phyloP scores from a whole-genome alignment of 2,888 invertebrate species.

The Volucella inanis region DNA sequence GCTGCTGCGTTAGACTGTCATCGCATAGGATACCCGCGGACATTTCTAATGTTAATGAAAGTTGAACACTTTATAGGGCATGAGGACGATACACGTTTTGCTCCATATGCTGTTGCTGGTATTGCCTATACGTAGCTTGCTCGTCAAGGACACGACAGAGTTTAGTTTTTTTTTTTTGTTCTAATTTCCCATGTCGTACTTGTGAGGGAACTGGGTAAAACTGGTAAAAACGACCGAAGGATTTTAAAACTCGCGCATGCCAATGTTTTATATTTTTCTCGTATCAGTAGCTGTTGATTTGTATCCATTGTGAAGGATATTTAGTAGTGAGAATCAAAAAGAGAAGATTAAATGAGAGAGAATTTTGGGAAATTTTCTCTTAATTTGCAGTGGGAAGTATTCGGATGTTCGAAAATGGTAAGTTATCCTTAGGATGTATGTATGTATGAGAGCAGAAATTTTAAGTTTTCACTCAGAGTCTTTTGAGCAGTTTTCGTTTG shows the following conservation, averaged over 20 bases:
- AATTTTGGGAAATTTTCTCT: conserved; percentile 37
- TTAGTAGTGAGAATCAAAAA: background rate
- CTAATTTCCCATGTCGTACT: conserved; percentile 39
- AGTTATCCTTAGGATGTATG: conserved; percentile 31
- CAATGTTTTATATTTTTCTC: conserved; percentile 16
- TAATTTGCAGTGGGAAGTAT: background rate
- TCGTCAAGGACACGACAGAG: conserved; percentile 57
- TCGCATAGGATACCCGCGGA: conserved; percentile 12
- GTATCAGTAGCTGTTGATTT: background rate
- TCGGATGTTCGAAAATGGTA: conserved; percentile 60
- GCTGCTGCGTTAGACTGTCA: background rate
- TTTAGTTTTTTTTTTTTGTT: conserved; percentile 17
- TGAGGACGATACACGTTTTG: conserved; percentile 29
- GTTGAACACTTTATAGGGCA: conserved; percentile 38
- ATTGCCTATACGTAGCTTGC: conserved; percentile 18
- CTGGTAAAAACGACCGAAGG: conserved; percentile 34
- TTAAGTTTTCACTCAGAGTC: conserved; percentile 12
- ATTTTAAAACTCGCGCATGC: conserved; percentile 49
- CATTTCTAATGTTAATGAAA: conserved; percentile 55
- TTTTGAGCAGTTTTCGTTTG: conserved; percentile 31
- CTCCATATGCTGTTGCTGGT: conserved; percentile 20
- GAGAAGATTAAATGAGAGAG: conserved; percentile 1
- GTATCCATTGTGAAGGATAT: background rate
- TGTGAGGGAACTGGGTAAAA: conserved; percentile 61
- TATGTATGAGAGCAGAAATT: background rate